Evolutionary conservation across 37 sponge, comb jelly and placozoan species (phyloP), one percentile per base, ranked within the genome.

Genomic region (Ephydatia muelleri): DNA sequence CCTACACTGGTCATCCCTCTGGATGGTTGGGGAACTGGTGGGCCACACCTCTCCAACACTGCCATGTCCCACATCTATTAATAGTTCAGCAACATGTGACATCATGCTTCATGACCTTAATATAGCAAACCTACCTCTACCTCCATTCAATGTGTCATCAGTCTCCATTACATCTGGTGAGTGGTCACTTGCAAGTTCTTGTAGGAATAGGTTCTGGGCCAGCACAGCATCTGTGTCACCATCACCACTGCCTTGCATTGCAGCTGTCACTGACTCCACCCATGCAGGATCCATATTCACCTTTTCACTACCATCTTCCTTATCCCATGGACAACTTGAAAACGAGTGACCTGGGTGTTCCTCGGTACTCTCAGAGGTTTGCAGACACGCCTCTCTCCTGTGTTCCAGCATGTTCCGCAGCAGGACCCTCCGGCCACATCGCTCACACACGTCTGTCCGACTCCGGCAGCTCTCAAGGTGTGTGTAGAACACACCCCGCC

Each of bases 381-480:
- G 57, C 14, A 21, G 71, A 75, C 86, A 85, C 30, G 68, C 38
- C 29, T 28, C 65, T 19, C 30, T 29, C 40, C 72, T 39, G 80
- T 93, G 93, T 26, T 89, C 82, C n/a, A 81, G 79, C 90, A 93
- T 81, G 70, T 91, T 79, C 29, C 78, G 81, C 28, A 94, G 80
- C 94, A 88, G 85, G 0, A 94, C 81, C 29, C 83, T 39, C 70
- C 32, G 76, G 49, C 67, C 37, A 35, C 94, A 94, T 12, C 67
- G 19, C 32, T 88, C 81, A 79, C 94, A 94, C 21, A 80, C 38
- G 64, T 94, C 92, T 28, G 94, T 94, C 13, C 94, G 89, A 71
- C 84, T 83, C 27, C 94, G 92, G 78, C 94, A 94, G 11, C 36
- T 48, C 5, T 86, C 75, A 11, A 69, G 40, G 66, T 94, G 94